Base-by-base conservation (phyloP, 2,113 vertebrate genomes). In the Sclerurus mexicanus region DNA sequence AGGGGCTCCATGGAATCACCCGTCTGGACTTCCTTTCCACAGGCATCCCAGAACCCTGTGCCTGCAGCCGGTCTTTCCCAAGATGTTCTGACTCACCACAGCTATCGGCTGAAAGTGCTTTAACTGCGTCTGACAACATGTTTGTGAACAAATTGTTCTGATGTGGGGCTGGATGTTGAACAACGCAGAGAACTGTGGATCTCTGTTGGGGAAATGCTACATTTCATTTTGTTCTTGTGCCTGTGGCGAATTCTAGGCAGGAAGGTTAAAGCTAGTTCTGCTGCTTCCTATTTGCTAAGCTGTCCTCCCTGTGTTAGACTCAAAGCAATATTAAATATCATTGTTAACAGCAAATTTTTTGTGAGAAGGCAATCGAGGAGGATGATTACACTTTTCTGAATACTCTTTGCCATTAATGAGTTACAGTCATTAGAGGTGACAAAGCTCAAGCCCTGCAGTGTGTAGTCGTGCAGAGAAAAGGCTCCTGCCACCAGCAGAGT, bases 1-100 rank as follows among this genome's bases (percentile, higher is more conserved):
- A 0, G 17, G 53, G 53, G 74, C 28, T 77, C 74, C 82, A 66
- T 97, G 85, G 77, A 91, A 84, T 91, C 93, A 89, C 87, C 89
- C 81, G 49, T 88, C 87, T 91, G 74, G 69, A n/a, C 53, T 68
- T 86, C 72, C 39, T 46, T 78, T 82, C 85, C 74, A n/a, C 73
- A 64, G 81, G 35, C 74, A 66, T 84, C 83, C 59, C 71, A 40
- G 67, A n/a, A 47, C 40, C 53, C 60, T 56, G 17, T 52, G 24
- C 46, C 37, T 62, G 33, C 81, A 68, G 28, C 25, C 2, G 0
- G 49, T 9, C 76, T 79, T 82, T 56, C 37, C 81, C 0, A 0
- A 69, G 71, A 49, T 69, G 49, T 53, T 72, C 69, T 60, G 77
- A 63, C 76, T 89, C 13, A 4, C 68, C 8, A 5, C 56, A 81